Conservation (phyloP, 2,113 vertebrate genomes). For the Junco hyemalis region DNA sequence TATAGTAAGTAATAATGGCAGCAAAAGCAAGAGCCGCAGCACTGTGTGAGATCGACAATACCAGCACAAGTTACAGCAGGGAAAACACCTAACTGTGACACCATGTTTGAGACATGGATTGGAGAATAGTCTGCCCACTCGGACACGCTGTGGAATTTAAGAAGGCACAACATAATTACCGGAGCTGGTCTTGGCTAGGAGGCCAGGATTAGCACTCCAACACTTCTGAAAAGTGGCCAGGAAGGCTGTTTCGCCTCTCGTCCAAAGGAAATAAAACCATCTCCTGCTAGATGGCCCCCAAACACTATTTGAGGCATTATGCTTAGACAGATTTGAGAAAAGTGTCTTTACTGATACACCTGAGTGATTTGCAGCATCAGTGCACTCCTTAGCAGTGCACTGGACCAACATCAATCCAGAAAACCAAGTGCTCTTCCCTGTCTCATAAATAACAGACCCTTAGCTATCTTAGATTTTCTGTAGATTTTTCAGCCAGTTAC, state of each 20-base stretch:
- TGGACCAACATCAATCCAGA: background rate
- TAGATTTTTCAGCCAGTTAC: background rate
- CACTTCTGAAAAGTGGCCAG: slow-evolving; percentile 9
- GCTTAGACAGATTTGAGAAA: background rate
- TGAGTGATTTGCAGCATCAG: background rate
- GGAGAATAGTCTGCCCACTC: background rate
- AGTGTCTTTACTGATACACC: background rate
- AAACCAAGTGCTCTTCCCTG: background rate
- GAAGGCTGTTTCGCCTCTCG: background rate
- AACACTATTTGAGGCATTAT: background rate
- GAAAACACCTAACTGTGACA: background rate
- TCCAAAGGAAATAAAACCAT: background rate
- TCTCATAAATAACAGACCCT: background rate
- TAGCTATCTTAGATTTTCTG: background rate
- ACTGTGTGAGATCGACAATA: background rate
- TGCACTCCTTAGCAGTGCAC: background rate
- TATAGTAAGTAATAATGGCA: background rate
- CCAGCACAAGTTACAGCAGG: background rate
- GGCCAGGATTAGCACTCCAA: background rate
- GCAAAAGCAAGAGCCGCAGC: background rate
- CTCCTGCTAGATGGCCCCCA: background rate
- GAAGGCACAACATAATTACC: background rate
- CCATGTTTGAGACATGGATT: background rate
- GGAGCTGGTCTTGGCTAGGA: background rate
- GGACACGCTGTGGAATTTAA: background rate